These are phyloP conservation scores for Tenodera sinensis DNA, from an alignment of 2,888 invertebrate genomes.

Conservation along the genomic window DNA sequence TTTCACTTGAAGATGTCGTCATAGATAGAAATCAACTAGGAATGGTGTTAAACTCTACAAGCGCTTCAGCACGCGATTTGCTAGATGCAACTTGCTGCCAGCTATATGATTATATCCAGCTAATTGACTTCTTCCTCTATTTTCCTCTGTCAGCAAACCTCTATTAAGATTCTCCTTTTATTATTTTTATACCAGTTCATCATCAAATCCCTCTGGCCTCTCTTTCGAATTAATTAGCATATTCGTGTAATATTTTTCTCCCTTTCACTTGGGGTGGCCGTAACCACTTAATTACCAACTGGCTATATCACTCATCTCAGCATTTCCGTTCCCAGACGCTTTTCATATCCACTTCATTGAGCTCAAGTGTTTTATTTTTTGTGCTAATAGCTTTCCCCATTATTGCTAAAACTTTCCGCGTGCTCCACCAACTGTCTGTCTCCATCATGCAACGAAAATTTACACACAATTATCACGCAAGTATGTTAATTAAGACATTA, in stretches of 20 bases:
- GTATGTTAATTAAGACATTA: neutral
- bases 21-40: no score
- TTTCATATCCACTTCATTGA: neutral
- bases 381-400: neutral
- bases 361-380: neutral
- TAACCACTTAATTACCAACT: neutral
- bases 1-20: no score
- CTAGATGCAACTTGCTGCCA: neutral
- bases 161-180: neutral
- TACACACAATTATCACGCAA: neutral
- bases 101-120: neutral
- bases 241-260: neutral
- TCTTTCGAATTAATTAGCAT: neutral
- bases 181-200: neutral
- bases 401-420: neutral
- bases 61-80: neutral
- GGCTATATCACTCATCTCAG: neutral
- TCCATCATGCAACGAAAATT: neutral
- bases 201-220: neutral
- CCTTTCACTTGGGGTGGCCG: neutral
- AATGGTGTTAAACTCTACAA: neutral
- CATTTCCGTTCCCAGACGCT: neutral
- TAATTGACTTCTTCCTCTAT: neutral
- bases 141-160: neutral
- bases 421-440: neutral